Conservation (phyloP, 2,113 vertebrate genomes). For the Myiagra hebetior region DNA sequence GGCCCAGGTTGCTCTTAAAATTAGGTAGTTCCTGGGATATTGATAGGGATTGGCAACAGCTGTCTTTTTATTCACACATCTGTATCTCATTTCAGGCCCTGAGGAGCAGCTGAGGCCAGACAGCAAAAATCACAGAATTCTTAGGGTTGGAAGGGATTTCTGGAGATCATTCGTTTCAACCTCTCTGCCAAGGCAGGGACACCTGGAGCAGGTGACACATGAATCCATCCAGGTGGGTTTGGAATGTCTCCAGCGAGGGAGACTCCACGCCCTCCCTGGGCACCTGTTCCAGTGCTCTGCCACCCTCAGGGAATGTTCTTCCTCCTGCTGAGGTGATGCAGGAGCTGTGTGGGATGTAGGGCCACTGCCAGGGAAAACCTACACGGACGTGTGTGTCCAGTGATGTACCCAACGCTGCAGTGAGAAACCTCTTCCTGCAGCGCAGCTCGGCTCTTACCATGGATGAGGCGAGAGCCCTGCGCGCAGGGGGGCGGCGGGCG, state of each 20-base stretch:
- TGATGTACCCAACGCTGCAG: neutral
- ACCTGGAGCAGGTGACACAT: neutral
- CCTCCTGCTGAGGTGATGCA: neutral
- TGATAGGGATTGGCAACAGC: neutral
- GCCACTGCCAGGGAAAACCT: neutral
- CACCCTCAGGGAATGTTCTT: neutral
- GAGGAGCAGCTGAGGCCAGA: neutral
- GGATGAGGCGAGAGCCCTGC: neutral
- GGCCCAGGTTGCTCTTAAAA: neutral
- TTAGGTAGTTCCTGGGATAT: neutral
- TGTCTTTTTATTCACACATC: neutral
- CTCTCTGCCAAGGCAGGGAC: neutral
- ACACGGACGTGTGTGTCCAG: rapidly evolving
- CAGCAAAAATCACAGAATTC: neutral
- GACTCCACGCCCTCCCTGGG: neutral
- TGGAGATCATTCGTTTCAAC: neutral
- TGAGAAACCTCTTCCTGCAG: neutral
- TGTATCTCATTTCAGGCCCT: neutral
- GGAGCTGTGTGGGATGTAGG: neutral
- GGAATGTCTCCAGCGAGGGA: neutral
- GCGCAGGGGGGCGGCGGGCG: neutral
- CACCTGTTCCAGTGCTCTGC: neutral
- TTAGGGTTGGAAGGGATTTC: neutral
- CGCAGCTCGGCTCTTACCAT: neutral
- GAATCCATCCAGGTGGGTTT: neutral